Conservation (phyloP, 2,113 vertebrate genomes). For the Sardina pilchardus region DNA sequence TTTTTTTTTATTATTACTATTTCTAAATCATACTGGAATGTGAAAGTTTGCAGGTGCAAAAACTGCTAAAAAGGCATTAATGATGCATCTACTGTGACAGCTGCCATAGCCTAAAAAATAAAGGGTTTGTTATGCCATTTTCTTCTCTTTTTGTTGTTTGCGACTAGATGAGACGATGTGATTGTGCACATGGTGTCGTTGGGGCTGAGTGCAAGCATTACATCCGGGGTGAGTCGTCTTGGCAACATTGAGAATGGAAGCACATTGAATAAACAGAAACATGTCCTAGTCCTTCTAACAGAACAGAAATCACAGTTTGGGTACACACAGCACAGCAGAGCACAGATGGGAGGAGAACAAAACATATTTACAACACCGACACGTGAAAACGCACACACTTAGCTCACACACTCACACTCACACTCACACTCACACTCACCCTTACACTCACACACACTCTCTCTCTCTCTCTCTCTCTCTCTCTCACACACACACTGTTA, state of each 20-base stretch:
- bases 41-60: constrained; percentile 65
- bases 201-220: constrained; percentile 24
- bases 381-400: background rate
- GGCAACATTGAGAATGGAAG: constrained; percentile 57
- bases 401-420: constrained; percentile 49
- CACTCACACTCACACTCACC: constrained; percentile 50
- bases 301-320: constrained; percentile 60
- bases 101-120: constrained; percentile 52
- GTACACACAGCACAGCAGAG: constrained; percentile 69
- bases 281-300: constrained; percentile 65
- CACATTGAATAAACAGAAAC: constrained; percentile 58
- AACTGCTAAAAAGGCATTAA: constrained; percentile 66
- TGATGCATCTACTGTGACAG: constrained; percentile 59
- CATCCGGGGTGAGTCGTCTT: constrained; percentile 13
- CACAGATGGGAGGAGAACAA: constrained; percentile 53
- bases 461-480: too few relatives aligned
- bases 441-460: background rate
- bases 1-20: background rate
- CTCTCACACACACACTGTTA: constrained; percentile 37
- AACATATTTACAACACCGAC: constrained; percentile 72
- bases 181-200: constrained; percentile 48
- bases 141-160: constrained; percentile 40
- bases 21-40: constrained; percentile 42
- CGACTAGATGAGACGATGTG: constrained; percentile 25
- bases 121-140: constrained; percentile 37